These are phyloP conservation scores for Tangara arthus DNA, from an alignment of 2,797 vertebrate species.

Conservation along the genomic window DNA sequence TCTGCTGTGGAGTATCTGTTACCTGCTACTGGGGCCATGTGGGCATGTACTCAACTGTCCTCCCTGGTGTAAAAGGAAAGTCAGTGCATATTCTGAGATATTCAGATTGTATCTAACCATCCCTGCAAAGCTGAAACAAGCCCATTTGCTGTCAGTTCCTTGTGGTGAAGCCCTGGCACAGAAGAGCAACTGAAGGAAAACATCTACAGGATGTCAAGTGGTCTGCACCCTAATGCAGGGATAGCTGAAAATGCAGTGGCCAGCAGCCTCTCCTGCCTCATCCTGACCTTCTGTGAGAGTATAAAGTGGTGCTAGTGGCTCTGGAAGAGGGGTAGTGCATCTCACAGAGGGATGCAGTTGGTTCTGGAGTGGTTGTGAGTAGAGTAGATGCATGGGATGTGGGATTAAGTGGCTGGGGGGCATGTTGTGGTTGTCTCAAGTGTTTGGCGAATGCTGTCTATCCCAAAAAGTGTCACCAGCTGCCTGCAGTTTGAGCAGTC, in stretches of 20 bases:
- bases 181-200: not conserved
- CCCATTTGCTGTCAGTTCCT: not conserved
- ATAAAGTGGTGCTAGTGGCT: not conserved
- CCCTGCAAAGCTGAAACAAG: not conserved
- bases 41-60: fast-evolving
- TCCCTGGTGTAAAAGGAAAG: not conserved
- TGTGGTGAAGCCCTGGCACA: not conserved
- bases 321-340: not conserved
- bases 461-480: not conserved
- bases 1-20: not conserved
- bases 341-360: not conserved
- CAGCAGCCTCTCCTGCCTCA: not conserved
- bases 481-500: not conserved
- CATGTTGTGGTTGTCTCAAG: not conserved
- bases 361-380: not conserved
- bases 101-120: not conserved
- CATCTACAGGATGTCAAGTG: not conserved
- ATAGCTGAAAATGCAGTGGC: not conserved
- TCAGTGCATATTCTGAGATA: not conserved
- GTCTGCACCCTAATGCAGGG: not conserved
- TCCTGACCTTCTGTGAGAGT: not conserved
- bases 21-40: not conserved
- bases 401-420: not conserved
- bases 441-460: not conserved
- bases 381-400: not conserved